Percentiles rank a stretch among this genome's conserved stretches.
Conservation (phyloP, 2,888 invertebrate genomes). For the Myathropa florea region DNA sequence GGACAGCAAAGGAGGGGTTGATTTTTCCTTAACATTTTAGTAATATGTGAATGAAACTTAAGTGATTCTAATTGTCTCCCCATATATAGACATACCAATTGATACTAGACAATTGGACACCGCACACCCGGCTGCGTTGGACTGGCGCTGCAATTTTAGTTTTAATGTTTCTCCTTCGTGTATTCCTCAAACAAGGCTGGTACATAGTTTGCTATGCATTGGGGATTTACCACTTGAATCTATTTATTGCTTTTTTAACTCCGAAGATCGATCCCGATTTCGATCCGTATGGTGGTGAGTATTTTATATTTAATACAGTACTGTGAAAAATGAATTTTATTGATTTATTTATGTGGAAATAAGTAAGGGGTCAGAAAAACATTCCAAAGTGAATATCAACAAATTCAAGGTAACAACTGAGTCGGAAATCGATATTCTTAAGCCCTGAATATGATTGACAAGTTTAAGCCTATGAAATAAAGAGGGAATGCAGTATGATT, state of each 20-base stretch:
- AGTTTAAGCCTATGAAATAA: not conserved
- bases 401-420: not conserved
- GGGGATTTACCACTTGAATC: conserved; percentile 99
- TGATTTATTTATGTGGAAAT: conserved; percentile 33
- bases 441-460: not conserved
- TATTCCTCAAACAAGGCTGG: conserved; percentile 97
- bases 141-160: conserved; percentile 86
- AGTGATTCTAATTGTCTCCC: not conserved
- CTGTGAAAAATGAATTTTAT: conserved; percentile 1
- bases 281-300: conserved; percentile 91
- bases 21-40: conserved; percentile 2
- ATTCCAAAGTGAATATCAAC: not conserved
- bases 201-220: conserved; percentile 99
- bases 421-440: not conserved
- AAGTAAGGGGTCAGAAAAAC: not conserved
- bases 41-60: conserved; percentile 4
- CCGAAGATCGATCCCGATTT: conserved; percentile 99
- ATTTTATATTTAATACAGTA: not conserved
- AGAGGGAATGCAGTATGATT: not conserved
- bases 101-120: conserved; percentile 92
- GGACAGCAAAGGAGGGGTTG: not conserved
- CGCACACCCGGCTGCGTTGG: conserved; percentile 91
- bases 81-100: conserved; percentile 85
- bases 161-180: conserved; percentile 88
- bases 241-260: conserved; percentile 99